phyloP scores from a whole-genome alignment of 2,113 vertebrate genomes.

The Scophthalmus maximus region DNA sequence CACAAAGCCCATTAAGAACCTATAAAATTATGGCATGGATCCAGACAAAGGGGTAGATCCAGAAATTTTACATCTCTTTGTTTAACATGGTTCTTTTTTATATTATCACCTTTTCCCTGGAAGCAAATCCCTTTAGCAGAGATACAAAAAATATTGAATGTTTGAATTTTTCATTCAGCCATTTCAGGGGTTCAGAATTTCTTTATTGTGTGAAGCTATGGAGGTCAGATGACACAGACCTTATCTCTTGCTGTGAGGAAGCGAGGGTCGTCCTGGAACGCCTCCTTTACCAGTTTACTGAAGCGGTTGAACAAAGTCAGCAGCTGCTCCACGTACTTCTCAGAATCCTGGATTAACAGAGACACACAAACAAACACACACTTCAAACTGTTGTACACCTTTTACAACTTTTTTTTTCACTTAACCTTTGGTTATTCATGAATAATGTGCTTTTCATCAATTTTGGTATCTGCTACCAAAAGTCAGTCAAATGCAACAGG shows the following conservation, averaged over 20 bases:
- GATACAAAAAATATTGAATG: background rate
- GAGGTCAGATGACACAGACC: slow-evolving; percentile 60
- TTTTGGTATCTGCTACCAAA: too few relatives aligned
- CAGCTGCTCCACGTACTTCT: slow-evolving; percentile 97
- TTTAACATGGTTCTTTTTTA: too few relatives aligned
- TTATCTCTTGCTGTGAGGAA: slow-evolving; percentile 98
- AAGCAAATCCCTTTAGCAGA: background rate
- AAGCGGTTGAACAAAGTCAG: slow-evolving; percentile 97
- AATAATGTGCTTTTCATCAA: too few relatives aligned
- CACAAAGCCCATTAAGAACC: too few relatives aligned
- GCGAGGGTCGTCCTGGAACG: slow-evolving; percentile 96
- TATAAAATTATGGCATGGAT: too few relatives aligned
- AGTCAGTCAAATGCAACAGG: too few relatives aligned
- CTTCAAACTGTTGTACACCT: background rate
- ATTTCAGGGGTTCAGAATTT: background rate
- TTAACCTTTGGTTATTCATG: too few relatives aligned
- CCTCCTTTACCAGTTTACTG: slow-evolving; percentile 97
- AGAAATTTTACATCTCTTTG: too few relatives aligned
- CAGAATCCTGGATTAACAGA: slow-evolving; percentile 88
- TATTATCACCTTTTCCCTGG: too few relatives aligned
- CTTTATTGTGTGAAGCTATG: background rate
- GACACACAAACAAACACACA: background rate
- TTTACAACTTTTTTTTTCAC: too few relatives aligned
- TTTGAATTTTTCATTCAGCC: background rate
- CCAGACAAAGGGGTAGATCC: too few relatives aligned